Conservation (phyloP, 2,888 invertebrate species). For the Podabrus alpinus region DNA sequence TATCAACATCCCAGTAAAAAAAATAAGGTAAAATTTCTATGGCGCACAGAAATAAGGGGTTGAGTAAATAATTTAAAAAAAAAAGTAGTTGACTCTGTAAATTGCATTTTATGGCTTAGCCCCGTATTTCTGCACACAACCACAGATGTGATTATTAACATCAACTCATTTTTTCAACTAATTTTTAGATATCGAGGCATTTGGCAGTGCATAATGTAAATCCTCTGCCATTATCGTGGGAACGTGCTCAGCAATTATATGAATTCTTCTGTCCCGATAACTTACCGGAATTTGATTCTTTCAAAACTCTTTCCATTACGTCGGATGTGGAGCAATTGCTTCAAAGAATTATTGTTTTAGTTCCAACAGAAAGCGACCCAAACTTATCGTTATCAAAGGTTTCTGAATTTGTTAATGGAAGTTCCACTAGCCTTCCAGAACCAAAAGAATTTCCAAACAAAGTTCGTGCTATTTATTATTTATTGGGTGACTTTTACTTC, state of each 20-base stretch:
- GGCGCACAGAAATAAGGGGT: not conserved
- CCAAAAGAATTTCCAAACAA: constrained; percentile 50
- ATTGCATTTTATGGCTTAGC: no score
- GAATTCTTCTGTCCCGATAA: constrained; percentile 80
- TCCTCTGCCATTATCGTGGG: constrained; percentile 72
- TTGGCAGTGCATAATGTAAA: constrained; percentile 78
- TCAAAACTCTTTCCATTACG: constrained; percentile 75
- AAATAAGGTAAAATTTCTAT: constrained; percentile 55
- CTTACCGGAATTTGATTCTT: constrained; percentile 82
- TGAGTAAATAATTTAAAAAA: no score
- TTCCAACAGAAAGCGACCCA: constrained; percentile 73
- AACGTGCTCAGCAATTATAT: constrained; percentile 73
- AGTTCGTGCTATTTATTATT: constrained; percentile 76
- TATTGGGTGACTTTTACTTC: constrained; percentile 92
- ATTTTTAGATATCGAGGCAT: constrained; percentile 59
- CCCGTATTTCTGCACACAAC: no score
- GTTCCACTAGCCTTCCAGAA: constrained; percentile 54
- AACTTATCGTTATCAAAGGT: constrained; percentile 65
- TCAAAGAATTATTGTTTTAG: constrained; percentile 68
- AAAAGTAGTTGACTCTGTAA: no score
- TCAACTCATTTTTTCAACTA: not conserved
- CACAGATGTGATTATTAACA: not conserved
- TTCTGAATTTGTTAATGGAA: constrained; percentile 70
- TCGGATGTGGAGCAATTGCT: constrained; percentile 78
- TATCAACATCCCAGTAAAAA: constrained; percentile 81